Evolutionary conservation across 2,888 invertebrate genomes (phyloP).

Genomic region (Drosophila neotestacea): DNA sequence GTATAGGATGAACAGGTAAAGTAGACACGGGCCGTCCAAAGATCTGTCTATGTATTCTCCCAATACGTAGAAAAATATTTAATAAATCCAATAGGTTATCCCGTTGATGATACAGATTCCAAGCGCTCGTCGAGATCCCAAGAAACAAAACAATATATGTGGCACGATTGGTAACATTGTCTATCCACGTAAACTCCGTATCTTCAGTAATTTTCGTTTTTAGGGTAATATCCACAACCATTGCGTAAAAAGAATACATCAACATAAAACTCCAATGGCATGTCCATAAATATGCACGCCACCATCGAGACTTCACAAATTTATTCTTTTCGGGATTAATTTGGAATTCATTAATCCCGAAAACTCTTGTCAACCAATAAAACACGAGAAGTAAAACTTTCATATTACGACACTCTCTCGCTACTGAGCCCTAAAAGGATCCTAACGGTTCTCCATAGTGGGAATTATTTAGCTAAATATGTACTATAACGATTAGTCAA

Average conservation of each 20-base stretch:
- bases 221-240: too few relatives aligned
- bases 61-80: constrained; percentile 7
- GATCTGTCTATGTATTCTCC: constrained; percentile 5
- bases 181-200: not conserved
- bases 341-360: constrained; percentile 9
- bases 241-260: too few relatives aligned
- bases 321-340: not conserved
- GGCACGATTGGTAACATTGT: too few relatives aligned
- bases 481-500: not conserved
- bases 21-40: not conserved
- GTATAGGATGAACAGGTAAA: not conserved
- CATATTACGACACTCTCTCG: not conserved
- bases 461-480: not conserved
- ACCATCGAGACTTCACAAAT: constrained; percentile 9
- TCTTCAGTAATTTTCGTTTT: too few relatives aligned
- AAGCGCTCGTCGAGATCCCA: not conserved
- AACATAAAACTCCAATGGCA: constrained; percentile 8
- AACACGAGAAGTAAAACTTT: not conserved
- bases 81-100: not conserved
- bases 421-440: not conserved
- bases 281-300: not conserved
- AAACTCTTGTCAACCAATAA: not conserved
- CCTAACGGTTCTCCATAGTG: not conserved
- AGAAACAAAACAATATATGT: not conserved
- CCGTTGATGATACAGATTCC: not conserved